Evolutionary conservation across 30 jellyfish, hydroid and myxozoan genomes (phyloP), one percentile per base, ranked within the genome.

Genomic region (Morbakka virulenta): DNA sequence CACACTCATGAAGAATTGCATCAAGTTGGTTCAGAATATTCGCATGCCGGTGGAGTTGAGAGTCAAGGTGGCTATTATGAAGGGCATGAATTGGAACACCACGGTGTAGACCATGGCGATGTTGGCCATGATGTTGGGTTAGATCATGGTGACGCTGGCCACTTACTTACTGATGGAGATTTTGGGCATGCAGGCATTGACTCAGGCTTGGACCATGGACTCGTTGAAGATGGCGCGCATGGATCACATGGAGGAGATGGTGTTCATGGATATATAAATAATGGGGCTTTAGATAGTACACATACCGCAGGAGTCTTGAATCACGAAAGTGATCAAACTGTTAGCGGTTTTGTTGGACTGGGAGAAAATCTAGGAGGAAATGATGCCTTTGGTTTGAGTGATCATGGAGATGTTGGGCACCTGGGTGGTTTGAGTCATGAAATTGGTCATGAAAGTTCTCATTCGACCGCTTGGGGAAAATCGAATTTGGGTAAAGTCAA

Each of bases 21-120:
- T 72, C 98, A 91, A 32, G 96, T 91, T 49, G 96, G 95, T 47
- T 91, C 98, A 20, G 81, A 91, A 22, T 35, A 78, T 3, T 96
- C 85, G 41, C 98, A 91, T 72, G 88, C 83, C 13, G 98, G 96
- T 6, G 91, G 86, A 2, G 24, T 78, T 9, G 27, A 23, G 24
- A 94, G 94, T 50, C 95, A 70, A 21, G 96, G 96, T 3, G 95
- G 94, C 22, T 81, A 26, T 53, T 69, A 81, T 51, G 81, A 47
- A 11, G 83, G 65, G 24, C 83, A 57, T 23, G 86, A 74, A 28
- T 6, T 41, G 57, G 57, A 9, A 9, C 26, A 14, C 23, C 31
- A n/a, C 2, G 73, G 33, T 47, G 36, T 31, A 25, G 78, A 32
- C 34, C 80, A 50, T 23, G 92, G 87, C 1, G 89, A 64, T 49